These are phyloP conservation scores for Bombus difficillimus DNA, from an alignment of 1,140 invertebrate genomes.

Conservation along the genomic window DNA sequence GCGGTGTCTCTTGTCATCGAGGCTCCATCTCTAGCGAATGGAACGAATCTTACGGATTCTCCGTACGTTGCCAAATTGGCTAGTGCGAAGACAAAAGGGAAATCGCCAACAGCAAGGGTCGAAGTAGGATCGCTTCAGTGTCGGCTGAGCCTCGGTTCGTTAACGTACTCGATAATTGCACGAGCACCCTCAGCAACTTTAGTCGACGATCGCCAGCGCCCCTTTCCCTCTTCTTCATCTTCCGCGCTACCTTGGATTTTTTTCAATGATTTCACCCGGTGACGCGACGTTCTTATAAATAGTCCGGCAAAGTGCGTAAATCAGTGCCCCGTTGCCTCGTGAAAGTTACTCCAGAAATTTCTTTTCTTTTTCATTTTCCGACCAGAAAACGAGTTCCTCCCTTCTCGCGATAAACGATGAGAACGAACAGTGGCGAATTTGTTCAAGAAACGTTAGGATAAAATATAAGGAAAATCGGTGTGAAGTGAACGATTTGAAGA, in stretches of 20 bases:
- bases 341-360: not conserved
- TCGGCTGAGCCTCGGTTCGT: constrained; percentile 43
- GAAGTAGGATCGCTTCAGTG: constrained; percentile 61
- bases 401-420: not conserved
- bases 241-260: constrained; percentile 1
- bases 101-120: constrained; percentile 26
- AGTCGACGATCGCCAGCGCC: not conserved
- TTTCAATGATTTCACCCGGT: constrained; percentile 11
- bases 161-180: constrained; percentile 35
- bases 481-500: not conserved
- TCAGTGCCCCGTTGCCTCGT: not conserved
- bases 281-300: constrained; percentile 49
- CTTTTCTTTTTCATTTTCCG: not conserved
- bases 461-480: not conserved
- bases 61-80: constrained; percentile 49
- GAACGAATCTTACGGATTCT: constrained; percentile 34
- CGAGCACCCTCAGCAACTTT: no score
- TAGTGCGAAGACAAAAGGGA: constrained; percentile 57
- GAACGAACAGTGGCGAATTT: not conserved
- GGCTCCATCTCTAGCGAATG: constrained; percentile 46
- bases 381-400: not conserved
- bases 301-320: constrained; percentile 46
- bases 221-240: not conserved
- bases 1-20: constrained; percentile 17
- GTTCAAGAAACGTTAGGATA: not conserved